These are phyloP conservation scores for Lasiurus borealis DNA, from an alignment of 2,113 vertebrate species.

Conservation along the genomic window DNA sequence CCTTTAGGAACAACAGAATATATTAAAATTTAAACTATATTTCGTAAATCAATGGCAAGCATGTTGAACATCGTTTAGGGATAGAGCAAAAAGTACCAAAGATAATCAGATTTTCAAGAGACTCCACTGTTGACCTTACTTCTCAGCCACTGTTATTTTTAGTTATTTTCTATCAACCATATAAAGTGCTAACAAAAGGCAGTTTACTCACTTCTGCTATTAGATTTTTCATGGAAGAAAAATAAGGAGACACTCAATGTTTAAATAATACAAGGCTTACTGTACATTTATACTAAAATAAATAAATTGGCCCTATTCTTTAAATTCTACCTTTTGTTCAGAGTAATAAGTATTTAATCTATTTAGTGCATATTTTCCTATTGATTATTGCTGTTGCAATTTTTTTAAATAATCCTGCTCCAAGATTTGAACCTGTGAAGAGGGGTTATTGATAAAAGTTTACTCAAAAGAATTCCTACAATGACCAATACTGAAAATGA, in stretches of 20 bases:
- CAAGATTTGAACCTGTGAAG: background rate
- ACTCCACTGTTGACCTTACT: background rate
- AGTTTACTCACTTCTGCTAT: background rate
- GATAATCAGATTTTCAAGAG: background rate
- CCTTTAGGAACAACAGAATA: constrained; percentile 23
- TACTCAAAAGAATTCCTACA: constrained; percentile 26
- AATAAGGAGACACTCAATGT: background rate
- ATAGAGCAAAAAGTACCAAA: background rate
- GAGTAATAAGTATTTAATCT: background rate
- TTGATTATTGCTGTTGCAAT: background rate
- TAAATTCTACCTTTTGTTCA: constrained; percentile 6
- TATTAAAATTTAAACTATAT: constrained; percentile 53
- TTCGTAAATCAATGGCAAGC: background rate
- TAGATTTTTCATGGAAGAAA: background rate
- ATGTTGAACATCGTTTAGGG: constrained; percentile 29
- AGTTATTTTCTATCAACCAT: background rate
- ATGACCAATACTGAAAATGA: constrained; percentile 11
- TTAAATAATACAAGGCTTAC: background rate
- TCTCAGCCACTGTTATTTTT: background rate
- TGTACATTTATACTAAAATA: constrained; percentile 35
- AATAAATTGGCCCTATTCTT: constrained; percentile 11
- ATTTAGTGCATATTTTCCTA: background rate
- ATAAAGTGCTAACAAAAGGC: background rate
- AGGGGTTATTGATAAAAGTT: constrained; percentile 9
- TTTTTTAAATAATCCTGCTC: background rate